A percentile compares a stretch with the other conserved stretches of the same genome.
Conservation (phyloP, 2,888 invertebrate species). For the Drosophila kambysellisi region DNA sequence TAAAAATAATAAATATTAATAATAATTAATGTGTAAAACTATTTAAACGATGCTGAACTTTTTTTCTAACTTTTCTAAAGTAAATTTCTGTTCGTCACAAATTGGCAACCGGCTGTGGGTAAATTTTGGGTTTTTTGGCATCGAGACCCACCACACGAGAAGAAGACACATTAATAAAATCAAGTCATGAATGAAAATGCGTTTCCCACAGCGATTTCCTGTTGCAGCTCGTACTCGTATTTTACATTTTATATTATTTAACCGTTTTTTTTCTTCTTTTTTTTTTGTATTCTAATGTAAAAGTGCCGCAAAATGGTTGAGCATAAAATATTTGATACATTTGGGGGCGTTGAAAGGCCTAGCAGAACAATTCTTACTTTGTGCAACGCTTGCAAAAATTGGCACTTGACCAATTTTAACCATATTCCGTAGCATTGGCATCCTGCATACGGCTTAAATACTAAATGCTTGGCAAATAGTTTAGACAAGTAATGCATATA, state of each 20-base stretch:
- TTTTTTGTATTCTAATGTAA: background rate
- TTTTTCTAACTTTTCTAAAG: background rate
- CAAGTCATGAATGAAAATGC: constrained; percentile 79
- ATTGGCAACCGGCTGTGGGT: background rate
- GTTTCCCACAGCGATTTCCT: constrained; percentile 74
- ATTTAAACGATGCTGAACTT: background rate
- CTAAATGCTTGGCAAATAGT: constrained; percentile 17
- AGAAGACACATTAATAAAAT: constrained; percentile 69
- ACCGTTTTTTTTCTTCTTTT: background rate
- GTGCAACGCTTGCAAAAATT: constrained; percentile 18
- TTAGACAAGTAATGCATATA: constrained; percentile 34
- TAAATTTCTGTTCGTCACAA: background rate
- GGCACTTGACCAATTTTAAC: constrained; percentile 31
- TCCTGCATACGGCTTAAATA: background rate
- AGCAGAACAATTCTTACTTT: constrained; percentile 40
- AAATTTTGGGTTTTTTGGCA: constrained; percentile 2
- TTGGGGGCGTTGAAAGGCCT: constrained; percentile 59
- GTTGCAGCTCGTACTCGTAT: constrained; percentile 47
- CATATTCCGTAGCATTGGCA: constrained; percentile 3
- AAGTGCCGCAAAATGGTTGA: constrained; percentile 45
- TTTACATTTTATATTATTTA: constrained; percentile 20
- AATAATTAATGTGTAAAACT: background rate
- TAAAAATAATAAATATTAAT: background rate
- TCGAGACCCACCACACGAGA: background rate
- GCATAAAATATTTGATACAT: constrained; percentile 66